These are phyloP conservation scores for Lithophane socia DNA, from an alignment of 2,888 invertebrate genomes.

Conservation along the genomic window DNA sequence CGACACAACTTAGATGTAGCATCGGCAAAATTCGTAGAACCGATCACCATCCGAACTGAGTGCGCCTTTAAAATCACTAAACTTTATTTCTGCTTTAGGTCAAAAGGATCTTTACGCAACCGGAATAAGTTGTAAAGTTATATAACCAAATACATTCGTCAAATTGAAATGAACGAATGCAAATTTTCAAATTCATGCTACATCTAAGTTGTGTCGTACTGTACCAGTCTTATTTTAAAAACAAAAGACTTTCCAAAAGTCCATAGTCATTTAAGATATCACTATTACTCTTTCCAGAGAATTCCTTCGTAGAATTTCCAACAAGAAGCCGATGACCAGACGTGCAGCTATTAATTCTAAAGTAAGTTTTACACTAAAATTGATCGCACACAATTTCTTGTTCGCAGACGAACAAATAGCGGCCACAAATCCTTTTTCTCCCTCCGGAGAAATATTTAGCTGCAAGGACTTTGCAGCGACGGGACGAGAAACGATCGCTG, in stretches of 20 bases:
- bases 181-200: too few relatives aligned
- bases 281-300: neutral
- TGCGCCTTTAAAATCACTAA: too few relatives aligned
- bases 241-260: neutral
- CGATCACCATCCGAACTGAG: too few relatives aligned
- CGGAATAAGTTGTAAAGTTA: too few relatives aligned
- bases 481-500: neutral
- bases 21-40: too few relatives aligned
- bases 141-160: too few relatives aligned
- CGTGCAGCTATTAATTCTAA: slow-evolving; percentile 14
- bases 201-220: too few relatives aligned
- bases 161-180: too few relatives aligned
- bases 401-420: slow-evolving; percentile 34
- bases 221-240: neutral
- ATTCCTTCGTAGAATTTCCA: slow-evolving; percentile 10
- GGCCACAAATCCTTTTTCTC: slow-evolving; percentile 23
- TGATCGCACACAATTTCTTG: slow-evolving; percentile 32
- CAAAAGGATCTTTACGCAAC: too few relatives aligned
- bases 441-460: neutral
- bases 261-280: neutral
- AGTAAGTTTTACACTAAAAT: slow-evolving; percentile 39
- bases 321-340: slow-evolving; percentile 22
- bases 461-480: neutral
- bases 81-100: too few relatives aligned
- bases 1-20: too few relatives aligned